Evolutionary conservation across 2,113 vertebrate genomes (phyloP).

Genomic region (Lepus timidus): DNA sequence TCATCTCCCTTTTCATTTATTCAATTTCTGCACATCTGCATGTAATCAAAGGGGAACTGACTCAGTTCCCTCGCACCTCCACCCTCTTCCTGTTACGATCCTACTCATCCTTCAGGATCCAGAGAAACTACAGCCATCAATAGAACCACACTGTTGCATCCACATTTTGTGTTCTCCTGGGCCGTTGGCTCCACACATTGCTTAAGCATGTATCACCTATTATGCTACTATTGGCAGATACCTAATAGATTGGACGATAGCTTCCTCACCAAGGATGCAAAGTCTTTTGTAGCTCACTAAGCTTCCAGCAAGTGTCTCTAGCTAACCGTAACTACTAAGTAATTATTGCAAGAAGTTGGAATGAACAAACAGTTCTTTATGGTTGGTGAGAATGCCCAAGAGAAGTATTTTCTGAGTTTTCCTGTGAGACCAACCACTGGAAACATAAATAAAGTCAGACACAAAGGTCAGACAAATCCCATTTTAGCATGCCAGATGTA

Average conservation of each 20-base stretch:
- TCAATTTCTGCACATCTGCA: conserved; percentile 79
- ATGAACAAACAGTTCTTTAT: neutral
- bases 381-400: neutral
- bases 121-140: neutral
- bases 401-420: neutral
- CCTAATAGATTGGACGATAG: neutral
- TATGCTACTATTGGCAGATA: neutral
- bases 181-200: neutral
- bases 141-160: neutral
- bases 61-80: neutral
- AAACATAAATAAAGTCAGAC: neutral
- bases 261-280: neutral
- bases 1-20: conserved; percentile 77
- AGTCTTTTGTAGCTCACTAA: neutral
- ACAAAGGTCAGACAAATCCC: neutral
- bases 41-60: conserved; percentile 48
- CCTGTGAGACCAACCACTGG: neutral
- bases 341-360: neutral
- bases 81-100: conserved; percentile 12
- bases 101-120: neutral
- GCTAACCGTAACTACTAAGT: neutral
- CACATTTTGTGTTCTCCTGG: neutral
- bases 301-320: neutral
- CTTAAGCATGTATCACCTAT: neutral
- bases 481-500: no score